Evolutionary conservation across 2,113 vertebrate species (phyloP).

Genomic region (Cromileptes altivelis): DNA sequence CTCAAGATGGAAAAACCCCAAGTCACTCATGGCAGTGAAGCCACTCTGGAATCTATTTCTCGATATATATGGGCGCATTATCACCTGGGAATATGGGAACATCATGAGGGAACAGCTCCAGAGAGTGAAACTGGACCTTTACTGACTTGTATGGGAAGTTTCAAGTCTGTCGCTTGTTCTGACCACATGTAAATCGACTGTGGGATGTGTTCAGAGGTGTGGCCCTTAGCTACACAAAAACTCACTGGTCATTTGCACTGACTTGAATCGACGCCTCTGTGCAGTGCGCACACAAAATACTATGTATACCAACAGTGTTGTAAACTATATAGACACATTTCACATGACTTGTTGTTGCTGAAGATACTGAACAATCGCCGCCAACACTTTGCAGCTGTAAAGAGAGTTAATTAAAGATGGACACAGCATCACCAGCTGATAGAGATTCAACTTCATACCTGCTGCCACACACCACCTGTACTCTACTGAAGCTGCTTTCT

Average conservation of each 20-base stretch:
- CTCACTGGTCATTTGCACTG: background rate
- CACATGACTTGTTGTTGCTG: background rate
- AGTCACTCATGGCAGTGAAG: background rate
- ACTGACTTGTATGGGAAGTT: background rate
- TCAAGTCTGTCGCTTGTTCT: background rate
- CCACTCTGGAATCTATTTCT: background rate
- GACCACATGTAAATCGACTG: background rate
- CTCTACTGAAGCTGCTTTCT: background rate
- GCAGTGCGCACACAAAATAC: background rate
- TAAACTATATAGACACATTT: background rate
- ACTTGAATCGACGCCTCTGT: background rate
- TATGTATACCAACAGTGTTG: background rate
- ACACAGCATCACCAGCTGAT: background rate
- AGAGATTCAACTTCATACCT: background rate
- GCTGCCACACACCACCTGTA: background rate
- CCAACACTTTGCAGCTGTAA: background rate
- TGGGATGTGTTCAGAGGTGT: background rate
- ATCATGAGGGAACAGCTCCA: background rate
- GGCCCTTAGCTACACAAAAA: background rate
- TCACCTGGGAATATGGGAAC: conserved; percentile 15
- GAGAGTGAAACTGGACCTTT: conserved; percentile 2
- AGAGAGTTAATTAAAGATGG: background rate
- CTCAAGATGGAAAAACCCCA: conserved; percentile 21
- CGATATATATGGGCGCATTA: background rate
- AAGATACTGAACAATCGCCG: background rate